Conservation (phyloP, 2,797 vertebrate genomes). For the Brachyalestes nurse region DNA sequence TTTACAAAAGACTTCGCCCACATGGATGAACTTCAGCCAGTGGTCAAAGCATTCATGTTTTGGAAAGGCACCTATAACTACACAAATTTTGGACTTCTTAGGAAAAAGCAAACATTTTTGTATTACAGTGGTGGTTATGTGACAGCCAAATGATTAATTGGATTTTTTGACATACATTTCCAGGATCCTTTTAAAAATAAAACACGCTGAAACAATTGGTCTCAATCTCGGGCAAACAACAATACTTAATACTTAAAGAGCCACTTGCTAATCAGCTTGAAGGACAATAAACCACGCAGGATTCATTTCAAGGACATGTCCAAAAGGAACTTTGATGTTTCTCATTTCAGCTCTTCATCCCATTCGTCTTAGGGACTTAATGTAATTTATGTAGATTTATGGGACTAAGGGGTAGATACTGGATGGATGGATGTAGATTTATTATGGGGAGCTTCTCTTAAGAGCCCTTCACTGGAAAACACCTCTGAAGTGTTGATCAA, state of each 20-base stretch:
- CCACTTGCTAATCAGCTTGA: constrained; percentile 41
- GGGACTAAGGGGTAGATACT: too few relatives aligned
- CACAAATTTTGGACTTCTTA: constrained; percentile 53
- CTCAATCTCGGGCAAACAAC: constrained; percentile 74
- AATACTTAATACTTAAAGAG: constrained; percentile 61
- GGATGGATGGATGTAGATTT: too few relatives aligned
- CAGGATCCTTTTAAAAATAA: constrained; percentile 41
- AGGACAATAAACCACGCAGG: constrained; percentile 26
- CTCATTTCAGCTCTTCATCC: constrained; percentile 27
- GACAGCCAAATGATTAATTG: constrained; percentile 36
- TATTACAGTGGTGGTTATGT: constrained; percentile 23
- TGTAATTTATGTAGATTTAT: constrained; percentile 35
- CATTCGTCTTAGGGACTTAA: constrained; percentile 24
- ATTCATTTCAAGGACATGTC: constrained; percentile 34
- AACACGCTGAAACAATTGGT: constrained; percentile 23
- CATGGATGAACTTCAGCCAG: constrained; percentile 77
- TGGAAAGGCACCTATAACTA: constrained; percentile 69
- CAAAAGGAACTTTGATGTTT: constrained; percentile 28
- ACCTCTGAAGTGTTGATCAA: constrained; percentile 78
- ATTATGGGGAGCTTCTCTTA: constrained; percentile 28
- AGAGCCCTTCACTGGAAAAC: constrained; percentile 76
- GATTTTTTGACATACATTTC: constrained; percentile 40
- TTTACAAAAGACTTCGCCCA: constrained; percentile 46
- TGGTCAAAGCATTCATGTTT: constrained; percentile 75
- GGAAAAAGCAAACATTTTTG: constrained; percentile 55